Base-by-base conservation (phyloP, 2,888 invertebrate genomes). In the Drosophila setosimentum region DNA sequence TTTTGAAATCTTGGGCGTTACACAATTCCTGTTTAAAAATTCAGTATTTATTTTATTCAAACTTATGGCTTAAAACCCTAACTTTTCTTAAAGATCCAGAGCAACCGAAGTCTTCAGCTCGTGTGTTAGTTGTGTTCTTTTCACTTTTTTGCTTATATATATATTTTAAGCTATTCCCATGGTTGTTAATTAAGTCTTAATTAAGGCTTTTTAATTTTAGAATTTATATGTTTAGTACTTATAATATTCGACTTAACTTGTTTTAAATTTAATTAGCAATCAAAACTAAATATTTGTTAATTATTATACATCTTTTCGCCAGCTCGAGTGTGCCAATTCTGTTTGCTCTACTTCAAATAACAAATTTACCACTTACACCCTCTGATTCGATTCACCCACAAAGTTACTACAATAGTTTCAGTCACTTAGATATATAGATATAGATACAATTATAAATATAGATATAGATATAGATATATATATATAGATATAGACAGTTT, bases 401-500 rank as follows among this genome's bases (percentile, higher is more conserved):
- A 21, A 54, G 53, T 63, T 67, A 45, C 76, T 51, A 29, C 49
- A 50, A 51, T 58, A 48, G 53, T 68, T 63, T 16, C 55, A 68
- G 59, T 18, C 63, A 53, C 74, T 64, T 70, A 57, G 64, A 54
- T 18, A 27, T 3, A 5, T 32, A 2, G n/a, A 5, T 32, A 7
- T 24, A 2, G 7, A 3, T 57, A 8, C 48, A 3, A 13, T 3
- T 30, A 8, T 58, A 3, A 13, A 6, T 30, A 5, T 18, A 2
- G 4, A 3, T 54, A 2, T 55, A 30, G 7, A 4, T 24, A 30
- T 21, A 21, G 18, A 24, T 7, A 30, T 21, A 27, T 1, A 7
- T 42, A 24, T 32, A 1, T 10, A 7, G 1, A 13, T 57, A 5
- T 35, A 16, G 29, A 18, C 30, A 27, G 18, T 16, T 29, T 29